Percentiles rank a stretch among this genome's conserved stretches.
Evolutionary conservation across 2,113 vertebrate genomes (phyloP).

Genomic region (Diadophis punctatus): DNA sequence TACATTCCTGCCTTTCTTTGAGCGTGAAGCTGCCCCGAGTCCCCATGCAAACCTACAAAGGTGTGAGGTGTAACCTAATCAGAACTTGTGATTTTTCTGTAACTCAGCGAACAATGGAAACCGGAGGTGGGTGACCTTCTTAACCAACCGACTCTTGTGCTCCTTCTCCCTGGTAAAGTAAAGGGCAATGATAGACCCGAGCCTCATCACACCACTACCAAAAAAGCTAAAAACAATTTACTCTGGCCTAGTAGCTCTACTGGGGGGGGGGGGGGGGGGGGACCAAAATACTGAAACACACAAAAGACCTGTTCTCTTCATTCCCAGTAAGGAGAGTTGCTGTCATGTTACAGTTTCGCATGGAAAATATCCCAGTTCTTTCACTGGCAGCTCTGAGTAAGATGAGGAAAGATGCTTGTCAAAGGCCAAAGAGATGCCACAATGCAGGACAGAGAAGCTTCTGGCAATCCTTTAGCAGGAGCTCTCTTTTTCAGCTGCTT

Average conservation of each 20-base stretch:
- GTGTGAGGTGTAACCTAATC: slow-evolving; percentile 60
- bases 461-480: background rate
- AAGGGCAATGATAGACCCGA: background rate
- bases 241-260: slow-evolving; percentile 32
- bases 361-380: background rate
- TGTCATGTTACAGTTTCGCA: background rate
- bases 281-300: slow-evolving; percentile 21
- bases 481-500: background rate
- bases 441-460: background rate
- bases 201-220: background rate
- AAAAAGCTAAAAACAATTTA: background rate
- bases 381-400: background rate
- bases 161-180: background rate
- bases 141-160: background rate
- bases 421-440: background rate
- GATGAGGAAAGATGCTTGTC: background rate
- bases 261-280: background rate
- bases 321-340: background rate
- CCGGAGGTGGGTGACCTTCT: slow-evolving; percentile 23
- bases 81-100: slow-evolving; percentile 51
- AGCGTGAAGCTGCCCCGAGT: slow-evolving; percentile 59
- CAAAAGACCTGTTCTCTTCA: background rate
- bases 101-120: slow-evolving; percentile 12
- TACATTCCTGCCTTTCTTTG: slow-evolving; percentile 68
- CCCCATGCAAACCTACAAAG: slow-evolving; percentile 62